phyloP scores from a whole-genome alignment of 2,113 vertebrate species.

The Lepus europaeus region DNA sequence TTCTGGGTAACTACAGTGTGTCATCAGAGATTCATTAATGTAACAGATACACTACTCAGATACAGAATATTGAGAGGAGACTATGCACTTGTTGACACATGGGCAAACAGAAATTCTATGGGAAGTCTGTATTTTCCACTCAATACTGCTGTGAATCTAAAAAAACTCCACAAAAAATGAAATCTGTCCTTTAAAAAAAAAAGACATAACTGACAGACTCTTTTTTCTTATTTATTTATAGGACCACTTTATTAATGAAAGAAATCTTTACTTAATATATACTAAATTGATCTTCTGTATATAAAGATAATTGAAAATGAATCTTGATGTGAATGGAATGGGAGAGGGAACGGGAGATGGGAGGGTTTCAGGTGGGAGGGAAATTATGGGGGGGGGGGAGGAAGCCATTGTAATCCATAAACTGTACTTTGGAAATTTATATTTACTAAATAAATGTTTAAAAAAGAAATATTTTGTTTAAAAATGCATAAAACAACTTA shows the following conservation, averaged over 20 bases:
- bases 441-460: too few species aligned
- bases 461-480: too few species aligned
- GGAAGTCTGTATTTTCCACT: background rate
- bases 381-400: too few species aligned
- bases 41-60: background rate
- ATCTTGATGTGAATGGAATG: too few species aligned
- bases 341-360: too few species aligned
- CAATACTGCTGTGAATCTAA: background rate
- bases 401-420: too few species aligned
- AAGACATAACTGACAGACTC: background rate
- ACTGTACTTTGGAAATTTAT: too few species aligned
- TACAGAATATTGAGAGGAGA: background rate
- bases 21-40: background rate
- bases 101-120: too few species aligned
- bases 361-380: too few species aligned
- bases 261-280: background rate
- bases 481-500: background rate
- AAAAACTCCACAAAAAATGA: slow-evolving; percentile 8
- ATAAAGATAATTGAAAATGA: too few species aligned
- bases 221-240: background rate
- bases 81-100: background rate
- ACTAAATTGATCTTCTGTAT: background rate
- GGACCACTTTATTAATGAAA: background rate
- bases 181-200: background rate
- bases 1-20: background rate